Evolutionary conservation across 2,113 vertebrate species (phyloP).

Genomic region (Poecile atricapillus): DNA sequence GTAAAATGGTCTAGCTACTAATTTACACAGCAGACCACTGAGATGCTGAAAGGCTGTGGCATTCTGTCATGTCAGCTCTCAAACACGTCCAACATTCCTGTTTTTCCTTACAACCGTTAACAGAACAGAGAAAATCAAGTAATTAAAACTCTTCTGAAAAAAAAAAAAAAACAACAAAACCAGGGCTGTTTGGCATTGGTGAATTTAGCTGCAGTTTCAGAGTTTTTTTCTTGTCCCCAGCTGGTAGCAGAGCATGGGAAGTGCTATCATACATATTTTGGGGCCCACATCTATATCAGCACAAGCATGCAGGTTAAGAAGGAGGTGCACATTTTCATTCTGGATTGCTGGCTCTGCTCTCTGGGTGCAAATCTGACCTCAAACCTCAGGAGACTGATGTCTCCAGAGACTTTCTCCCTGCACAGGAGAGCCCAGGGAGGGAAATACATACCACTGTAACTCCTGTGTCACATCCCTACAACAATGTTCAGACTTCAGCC

Average conservation of each 20-base stretch:
- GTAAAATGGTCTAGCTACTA: conserved; percentile 60
- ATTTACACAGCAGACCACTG: conserved; percentile 58
- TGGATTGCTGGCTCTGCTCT: neutral
- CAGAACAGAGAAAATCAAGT: neutral
- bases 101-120: conserved; percentile 3
- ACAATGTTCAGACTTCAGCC: neutral
- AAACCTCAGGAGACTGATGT: neutral
- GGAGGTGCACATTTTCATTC: neutral
- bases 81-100: neutral
- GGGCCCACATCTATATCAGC: neutral
- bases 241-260: neutral
- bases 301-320: neutral
- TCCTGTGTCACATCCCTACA: neutral
- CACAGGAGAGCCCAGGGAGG: neutral
- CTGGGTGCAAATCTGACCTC: neutral
- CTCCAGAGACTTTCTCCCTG: neutral
- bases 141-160: neutral
- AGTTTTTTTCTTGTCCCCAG: neutral
- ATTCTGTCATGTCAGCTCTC: conserved; percentile 50
- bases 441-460: neutral
- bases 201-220: neutral
- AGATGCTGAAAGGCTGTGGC: conserved; percentile 41
- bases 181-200: neutral
- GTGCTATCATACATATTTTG: neutral
- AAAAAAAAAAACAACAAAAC: too few species aligned